These are phyloP conservation scores for Lophotriccus pileatus DNA, from an alignment of 2,797 vertebrate species.

Conservation along the genomic window DNA sequence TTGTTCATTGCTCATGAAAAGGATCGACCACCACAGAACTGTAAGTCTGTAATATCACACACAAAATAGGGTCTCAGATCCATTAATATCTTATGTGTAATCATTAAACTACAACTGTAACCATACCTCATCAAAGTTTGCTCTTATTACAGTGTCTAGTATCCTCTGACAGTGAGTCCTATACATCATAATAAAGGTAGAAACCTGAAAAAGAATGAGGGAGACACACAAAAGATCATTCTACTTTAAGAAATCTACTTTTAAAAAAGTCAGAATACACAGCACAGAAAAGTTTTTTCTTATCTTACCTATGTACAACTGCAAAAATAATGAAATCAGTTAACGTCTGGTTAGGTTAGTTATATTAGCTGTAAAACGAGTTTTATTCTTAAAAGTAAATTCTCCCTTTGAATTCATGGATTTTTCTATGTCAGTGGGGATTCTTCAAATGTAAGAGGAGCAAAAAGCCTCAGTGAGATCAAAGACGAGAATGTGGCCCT, in stretches of 20 bases:
- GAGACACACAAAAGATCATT: constrained; percentile 14
- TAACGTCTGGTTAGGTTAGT: background rate
- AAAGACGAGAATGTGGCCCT: constrained; percentile 62
- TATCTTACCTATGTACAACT: background rate
- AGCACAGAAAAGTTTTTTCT: background rate
- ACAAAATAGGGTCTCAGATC: background rate
- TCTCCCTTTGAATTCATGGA: constrained; percentile 46
- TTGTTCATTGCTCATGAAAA: background rate
- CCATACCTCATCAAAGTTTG: constrained; percentile 98
- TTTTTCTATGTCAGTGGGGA: constrained; percentile 50
- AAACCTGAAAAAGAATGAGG: constrained; percentile 82
- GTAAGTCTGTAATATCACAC: background rate
- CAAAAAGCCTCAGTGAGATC: constrained; percentile 63
- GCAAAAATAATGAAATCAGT: constrained; percentile 8
- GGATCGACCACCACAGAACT: background rate
- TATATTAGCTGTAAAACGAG: constrained; percentile 1
- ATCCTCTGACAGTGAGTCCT: constrained; percentile 99
- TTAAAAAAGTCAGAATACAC: background rate
- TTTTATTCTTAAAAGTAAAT: constrained; percentile 51
- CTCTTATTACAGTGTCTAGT: constrained; percentile 97
- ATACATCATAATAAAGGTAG: constrained; percentile 99
- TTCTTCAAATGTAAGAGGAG: constrained; percentile 56
- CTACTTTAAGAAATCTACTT: background rate
- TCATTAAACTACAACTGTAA: background rate
- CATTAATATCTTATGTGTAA: background rate